Evolutionary conservation across 2,113 vertebrate species (phyloP).

Genomic region (Psittacula cyanocephala): DNA sequence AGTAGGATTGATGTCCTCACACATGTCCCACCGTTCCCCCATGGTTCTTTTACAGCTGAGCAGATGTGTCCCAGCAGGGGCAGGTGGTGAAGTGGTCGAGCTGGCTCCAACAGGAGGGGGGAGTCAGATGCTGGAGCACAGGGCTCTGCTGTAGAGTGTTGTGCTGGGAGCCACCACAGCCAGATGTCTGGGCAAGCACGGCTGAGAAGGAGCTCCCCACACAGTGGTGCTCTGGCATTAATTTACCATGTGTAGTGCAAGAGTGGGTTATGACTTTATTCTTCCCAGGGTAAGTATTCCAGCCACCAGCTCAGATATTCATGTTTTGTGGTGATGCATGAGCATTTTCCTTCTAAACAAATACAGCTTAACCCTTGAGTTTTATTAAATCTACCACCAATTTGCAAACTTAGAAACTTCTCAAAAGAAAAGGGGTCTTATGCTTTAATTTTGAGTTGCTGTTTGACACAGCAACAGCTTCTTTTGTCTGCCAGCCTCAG

Average conservation of each 20-base stretch:
- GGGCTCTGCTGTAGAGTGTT: neutral
- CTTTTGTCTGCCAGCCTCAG: neutral
- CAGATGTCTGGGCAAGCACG: constrained; percentile 35
- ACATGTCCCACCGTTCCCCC: neutral
- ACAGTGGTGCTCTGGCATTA: constrained; percentile 49
- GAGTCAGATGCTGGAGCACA: neutral
- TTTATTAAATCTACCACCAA: neutral
- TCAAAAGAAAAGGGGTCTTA: neutral
- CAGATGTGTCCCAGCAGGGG: constrained; percentile 63
- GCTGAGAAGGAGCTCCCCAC: constrained; percentile 34
- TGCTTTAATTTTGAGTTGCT: neutral
- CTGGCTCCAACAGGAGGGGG: neutral
- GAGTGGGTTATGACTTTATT: constrained; percentile 35
- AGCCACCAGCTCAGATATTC: neutral
- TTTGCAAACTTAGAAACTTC: neutral
- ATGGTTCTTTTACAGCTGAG: neutral
- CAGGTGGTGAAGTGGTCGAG: constrained; percentile 52
- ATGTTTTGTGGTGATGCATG: fast-evolving
- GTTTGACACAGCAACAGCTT: neutral
- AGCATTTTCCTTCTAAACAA: constrained; percentile 17
- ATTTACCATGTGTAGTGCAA: constrained; percentile 39
- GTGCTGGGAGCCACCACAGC: constrained; percentile 34
- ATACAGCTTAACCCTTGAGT: neutral
- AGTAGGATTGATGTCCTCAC: constrained; percentile 42
- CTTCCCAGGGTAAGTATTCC: neutral